phyloP scores from a whole-genome alignment of 2,797 vertebrate genomes.

The Myotis vivesi region DNA sequence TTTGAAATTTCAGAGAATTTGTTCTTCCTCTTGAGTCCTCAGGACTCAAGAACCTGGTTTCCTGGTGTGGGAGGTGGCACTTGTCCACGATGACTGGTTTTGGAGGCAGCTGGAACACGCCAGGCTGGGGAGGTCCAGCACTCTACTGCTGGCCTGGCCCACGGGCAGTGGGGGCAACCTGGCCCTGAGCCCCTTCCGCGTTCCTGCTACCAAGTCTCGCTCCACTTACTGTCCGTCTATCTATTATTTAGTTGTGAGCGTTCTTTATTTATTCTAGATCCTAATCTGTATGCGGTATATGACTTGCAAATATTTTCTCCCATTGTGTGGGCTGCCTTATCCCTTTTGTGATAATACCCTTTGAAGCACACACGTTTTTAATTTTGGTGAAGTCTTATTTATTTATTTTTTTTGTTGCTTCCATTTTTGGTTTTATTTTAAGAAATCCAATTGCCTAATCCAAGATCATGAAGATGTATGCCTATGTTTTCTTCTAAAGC shows the following conservation, averaged over 20 bases:
- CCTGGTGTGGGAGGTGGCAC: neutral
- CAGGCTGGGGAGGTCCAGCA: neutral
- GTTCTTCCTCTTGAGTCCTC: constrained; percentile 91
- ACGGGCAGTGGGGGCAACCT: neutral
- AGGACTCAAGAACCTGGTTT: constrained; percentile 90
- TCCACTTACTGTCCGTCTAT: neutral
- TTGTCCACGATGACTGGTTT: neutral
- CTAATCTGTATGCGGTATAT: neutral
- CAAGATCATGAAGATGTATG: constrained; percentile 7
- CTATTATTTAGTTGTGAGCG: neutral
- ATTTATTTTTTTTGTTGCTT: neutral
- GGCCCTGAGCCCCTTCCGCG: neutral
- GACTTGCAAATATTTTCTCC: constrained; percentile 7
- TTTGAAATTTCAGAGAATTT: constrained; percentile 86
- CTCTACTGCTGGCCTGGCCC: neutral
- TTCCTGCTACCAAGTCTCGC: neutral
- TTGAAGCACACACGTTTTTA: neutral
- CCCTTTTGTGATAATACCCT: neutral
- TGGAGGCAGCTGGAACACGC: neutral
- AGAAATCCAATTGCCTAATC: neutral
- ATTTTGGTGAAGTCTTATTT: neutral
- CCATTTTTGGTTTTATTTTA: neutral
- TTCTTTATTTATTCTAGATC: neutral
- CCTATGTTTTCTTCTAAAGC: neutral
- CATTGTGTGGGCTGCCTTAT: neutral